phyloP scores from a whole-genome alignment of 1,140 invertebrate genomes.

The Calephelis virginiensis region DNA sequence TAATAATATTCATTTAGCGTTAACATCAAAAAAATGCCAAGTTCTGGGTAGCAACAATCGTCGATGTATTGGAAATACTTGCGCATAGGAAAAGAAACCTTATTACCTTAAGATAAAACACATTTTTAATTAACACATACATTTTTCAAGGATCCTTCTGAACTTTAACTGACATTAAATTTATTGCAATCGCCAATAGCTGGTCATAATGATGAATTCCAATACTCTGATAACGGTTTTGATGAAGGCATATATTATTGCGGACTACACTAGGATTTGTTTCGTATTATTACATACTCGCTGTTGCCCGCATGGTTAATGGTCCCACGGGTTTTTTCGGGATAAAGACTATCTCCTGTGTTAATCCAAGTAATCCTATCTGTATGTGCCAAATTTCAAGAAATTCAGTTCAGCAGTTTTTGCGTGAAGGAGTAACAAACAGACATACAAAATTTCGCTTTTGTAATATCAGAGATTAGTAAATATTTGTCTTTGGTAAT shows the following conservation, averaged over 20 bases:
- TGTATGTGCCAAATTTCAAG: too few relatives aligned
- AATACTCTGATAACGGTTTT: neutral
- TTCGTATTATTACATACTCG: too few relatives aligned
- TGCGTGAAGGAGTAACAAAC: too few relatives aligned
- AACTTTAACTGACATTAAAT: slow-evolving; percentile 18
- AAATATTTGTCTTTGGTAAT: too few relatives aligned
- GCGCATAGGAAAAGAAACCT: neutral
- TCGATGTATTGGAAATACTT: neutral
- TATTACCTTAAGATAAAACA: neutral
- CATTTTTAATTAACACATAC: neutral
- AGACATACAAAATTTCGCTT: too few relatives aligned
- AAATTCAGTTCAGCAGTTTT: too few relatives aligned
- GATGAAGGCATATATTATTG: neutral
- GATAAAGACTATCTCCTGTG: too few relatives aligned
- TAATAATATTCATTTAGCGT: neutral
- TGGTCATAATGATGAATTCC: slow-evolving; percentile 2
- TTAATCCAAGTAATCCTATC: too few relatives aligned
- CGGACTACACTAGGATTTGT: too few relatives aligned
- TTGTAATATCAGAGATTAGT: too few relatives aligned
- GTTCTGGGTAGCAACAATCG: slow-evolving; percentile 7
- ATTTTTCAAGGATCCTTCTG: neutral
- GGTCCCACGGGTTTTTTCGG: too few relatives aligned
- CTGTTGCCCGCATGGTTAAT: too few relatives aligned
- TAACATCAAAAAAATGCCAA: slow-evolving; percentile 6
- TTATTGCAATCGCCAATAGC: slow-evolving; percentile 6